Percentiles rank a stretch among this genome's conserved stretches.
Evolutionary conservation across 1,140 invertebrate species (phyloP).

Genomic region (Galendromus occidentalis): DNA sequence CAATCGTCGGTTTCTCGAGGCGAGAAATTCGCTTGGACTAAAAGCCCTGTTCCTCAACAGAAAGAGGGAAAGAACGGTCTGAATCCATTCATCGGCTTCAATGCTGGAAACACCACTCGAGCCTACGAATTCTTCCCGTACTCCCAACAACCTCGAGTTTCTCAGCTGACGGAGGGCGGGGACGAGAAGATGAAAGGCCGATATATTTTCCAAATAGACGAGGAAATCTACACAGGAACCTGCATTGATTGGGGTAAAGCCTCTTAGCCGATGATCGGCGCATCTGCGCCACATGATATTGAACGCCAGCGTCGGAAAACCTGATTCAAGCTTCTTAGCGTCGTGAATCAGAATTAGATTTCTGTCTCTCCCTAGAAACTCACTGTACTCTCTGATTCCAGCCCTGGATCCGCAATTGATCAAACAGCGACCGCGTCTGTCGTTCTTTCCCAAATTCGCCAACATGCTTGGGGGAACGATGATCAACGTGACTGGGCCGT

Average conservation of each 20-base stretch:
- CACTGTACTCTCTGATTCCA: constrained; percentile 2
- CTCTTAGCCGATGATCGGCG: too few species aligned
- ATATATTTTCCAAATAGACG: constrained; percentile 82
- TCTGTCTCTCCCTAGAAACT: neutral
- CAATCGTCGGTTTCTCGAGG: too few species aligned
- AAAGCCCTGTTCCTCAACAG: neutral
- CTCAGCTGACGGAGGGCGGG: constrained; percentile 56
- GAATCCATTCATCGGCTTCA: constrained; percentile 48
- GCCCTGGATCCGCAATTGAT: constrained; percentile 22
- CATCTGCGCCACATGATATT: too few species aligned
- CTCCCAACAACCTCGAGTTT: constrained; percentile 60
- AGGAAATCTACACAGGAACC: constrained; percentile 72
- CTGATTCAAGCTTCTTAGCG: neutral
- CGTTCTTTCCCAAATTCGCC: constrained; percentile 76
- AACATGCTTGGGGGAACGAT: constrained; percentile 86
- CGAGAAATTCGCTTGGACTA: too few species aligned
- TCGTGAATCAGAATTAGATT: neutral
- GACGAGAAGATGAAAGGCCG: constrained; percentile 67
- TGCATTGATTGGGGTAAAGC: constrained; percentile 36
- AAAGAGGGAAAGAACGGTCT: constrained; percentile 9
- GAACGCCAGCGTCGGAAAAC: too few species aligned
- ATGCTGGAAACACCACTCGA: constrained; percentile 78
- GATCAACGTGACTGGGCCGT: constrained; percentile 84
- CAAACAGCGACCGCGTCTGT: constrained; percentile 38
- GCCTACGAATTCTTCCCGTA: constrained; percentile 74